Evolutionary conservation across 2,113 vertebrate genomes (phyloP).

Genomic region (Cariama cristata): DNA sequence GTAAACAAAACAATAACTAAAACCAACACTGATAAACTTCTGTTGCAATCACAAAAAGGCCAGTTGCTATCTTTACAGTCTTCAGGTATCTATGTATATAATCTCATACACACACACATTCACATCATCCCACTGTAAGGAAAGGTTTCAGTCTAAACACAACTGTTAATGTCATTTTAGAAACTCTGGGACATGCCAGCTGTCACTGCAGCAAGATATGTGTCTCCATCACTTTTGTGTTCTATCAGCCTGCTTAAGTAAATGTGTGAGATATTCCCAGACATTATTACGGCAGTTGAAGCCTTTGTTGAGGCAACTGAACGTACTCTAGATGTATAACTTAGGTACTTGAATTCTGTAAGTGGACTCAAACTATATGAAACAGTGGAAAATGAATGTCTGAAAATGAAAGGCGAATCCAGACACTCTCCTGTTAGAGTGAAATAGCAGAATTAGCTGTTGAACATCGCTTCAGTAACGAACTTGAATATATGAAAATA

Average conservation of each 20-base stretch:
- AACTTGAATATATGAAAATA: neutral
- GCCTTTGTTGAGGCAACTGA: neutral
- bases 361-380: neutral
- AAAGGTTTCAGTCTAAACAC: neutral
- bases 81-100: neutral
- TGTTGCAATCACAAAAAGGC: neutral
- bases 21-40: neutral
- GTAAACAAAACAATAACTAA: neutral
- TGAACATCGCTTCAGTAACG: rapidly evolving
- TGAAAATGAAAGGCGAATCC: neutral
- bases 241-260: neutral
- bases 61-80: neutral
- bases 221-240: neutral
- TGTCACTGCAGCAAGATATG: neutral
- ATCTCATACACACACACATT: neutral
- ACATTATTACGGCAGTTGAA: neutral
- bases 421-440: neutral
- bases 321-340: neutral
- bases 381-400: neutral
- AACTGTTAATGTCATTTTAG: neutral
- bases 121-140: neutral
- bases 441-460: neutral
- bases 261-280: neutral
- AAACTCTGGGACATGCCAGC: neutral
- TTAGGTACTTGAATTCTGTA: neutral